A percentile compares a stretch with the other conserved stretches of the same genome.
phyloP scores from a whole-genome alignment of 2,797 vertebrate species.

The Propithecus deckenii region DNA sequence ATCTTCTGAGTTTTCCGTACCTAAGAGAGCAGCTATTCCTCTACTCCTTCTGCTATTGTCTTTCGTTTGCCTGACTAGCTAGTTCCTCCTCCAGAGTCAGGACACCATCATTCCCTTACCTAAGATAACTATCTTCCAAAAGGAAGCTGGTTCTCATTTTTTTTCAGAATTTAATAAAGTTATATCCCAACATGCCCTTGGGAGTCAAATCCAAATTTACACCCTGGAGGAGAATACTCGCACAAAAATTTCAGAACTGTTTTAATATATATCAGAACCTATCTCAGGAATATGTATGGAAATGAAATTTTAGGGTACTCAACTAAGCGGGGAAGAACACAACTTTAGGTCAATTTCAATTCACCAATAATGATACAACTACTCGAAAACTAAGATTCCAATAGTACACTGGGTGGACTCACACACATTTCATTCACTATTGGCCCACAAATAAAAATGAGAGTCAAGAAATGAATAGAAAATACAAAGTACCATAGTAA shows the following conservation, averaged over 20 bases:
- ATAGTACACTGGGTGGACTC: not conserved
- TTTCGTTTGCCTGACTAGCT: not conserved
- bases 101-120: not conserved
- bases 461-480: conserved; percentile 6
- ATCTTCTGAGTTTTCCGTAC: not conserved
- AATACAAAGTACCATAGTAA: not conserved
- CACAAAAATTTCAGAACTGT: not conserved
- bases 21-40: not conserved
- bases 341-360: not conserved
- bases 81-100: not conserved
- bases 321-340: not conserved
- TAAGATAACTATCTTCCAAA: not conserved
- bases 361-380: not conserved
- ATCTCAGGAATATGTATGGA: not conserved
- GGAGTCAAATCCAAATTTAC: not conserved
- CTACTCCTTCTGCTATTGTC: not conserved
- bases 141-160: not conserved
- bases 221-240: not conserved
- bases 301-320: not conserved
- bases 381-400: not conserved
- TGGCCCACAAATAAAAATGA: not conserved
- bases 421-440: not conserved
- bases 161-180: not conserved
- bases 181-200: not conserved
- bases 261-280: not conserved